These are phyloP conservation scores for Melolontha melolontha DNA, from an alignment of 2,888 invertebrate genomes.

Conservation along the genomic window DNA sequence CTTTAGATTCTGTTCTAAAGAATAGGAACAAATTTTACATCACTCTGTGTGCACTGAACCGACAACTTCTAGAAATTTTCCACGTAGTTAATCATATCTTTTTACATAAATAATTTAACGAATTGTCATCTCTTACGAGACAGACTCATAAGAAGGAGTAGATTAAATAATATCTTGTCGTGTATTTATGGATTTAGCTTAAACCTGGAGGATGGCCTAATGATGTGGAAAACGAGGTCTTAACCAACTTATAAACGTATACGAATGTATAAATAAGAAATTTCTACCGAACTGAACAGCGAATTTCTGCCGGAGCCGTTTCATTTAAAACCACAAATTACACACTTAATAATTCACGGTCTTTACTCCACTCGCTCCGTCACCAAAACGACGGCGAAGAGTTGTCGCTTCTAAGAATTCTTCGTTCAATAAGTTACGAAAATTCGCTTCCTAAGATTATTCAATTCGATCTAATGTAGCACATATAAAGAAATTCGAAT, in stretches of 20 bases:
- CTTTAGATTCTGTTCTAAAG: too few species aligned
- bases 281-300: constrained; percentile 15
- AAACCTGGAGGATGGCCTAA: constrained; percentile 8
- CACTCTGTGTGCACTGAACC: too few species aligned
- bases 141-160: background rate
- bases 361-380: background rate
- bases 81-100: too few species aligned
- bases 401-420: constrained; percentile 5
- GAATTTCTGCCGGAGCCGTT: constrained; percentile 26
- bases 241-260: constrained; percentile 35
- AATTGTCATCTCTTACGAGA: too few species aligned
- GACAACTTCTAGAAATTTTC: too few species aligned
- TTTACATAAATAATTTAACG: too few species aligned
- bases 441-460: constrained; percentile 18
- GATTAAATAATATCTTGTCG: constrained; percentile 26
- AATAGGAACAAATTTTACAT: too few species aligned
- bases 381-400: constrained; percentile 5
- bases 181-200: constrained; percentile 25
- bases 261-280: constrained; percentile 38
- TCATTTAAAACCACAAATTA: constrained; percentile 38
- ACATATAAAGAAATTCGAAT: background rate
- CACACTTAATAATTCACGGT: constrained; percentile 37
- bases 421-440: constrained; percentile 22
- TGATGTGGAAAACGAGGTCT: constrained; percentile 34
- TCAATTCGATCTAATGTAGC: constrained; percentile 3